Conservation (phyloP, 2,113 vertebrate species). For the Nothobranchius furzeri region DNA sequence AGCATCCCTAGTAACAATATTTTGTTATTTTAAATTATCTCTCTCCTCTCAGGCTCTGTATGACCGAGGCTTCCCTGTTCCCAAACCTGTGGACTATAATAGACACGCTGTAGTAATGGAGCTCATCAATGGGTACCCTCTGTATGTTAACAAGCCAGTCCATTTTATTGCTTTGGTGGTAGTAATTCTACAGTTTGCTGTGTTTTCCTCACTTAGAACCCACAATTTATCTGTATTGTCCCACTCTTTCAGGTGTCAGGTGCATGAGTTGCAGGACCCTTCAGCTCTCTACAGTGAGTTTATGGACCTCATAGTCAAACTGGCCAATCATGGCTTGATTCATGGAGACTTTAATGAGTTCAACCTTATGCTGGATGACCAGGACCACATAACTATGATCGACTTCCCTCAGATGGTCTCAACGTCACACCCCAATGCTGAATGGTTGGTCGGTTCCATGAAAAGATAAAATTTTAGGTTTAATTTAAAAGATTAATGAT, state of each 20-base stretch:
- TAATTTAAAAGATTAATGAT: not conserved
- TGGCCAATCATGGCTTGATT: slow-evolving; percentile 94
- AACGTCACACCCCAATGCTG: slow-evolving; percentile 92
- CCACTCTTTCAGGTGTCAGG: slow-evolving; percentile 84
- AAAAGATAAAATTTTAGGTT: not conserved
- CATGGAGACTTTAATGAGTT: slow-evolving; percentile 99
- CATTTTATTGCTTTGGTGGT: not conserved
- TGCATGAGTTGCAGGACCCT: slow-evolving; percentile 88
- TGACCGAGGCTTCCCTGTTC: slow-evolving; percentile 93
- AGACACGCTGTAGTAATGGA: slow-evolving; percentile 97
- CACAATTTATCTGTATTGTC: not conserved
- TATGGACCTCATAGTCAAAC: slow-evolving; percentile 95
- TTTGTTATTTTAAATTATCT: not conserved
- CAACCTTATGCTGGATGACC: slow-evolving; percentile 92
- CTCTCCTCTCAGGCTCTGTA: slow-evolving; percentile 83
- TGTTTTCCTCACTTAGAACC: not conserved
- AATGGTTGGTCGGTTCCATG: slow-evolving; percentile 83
- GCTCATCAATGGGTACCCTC: slow-evolving; percentile 91
- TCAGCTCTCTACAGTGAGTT: slow-evolving; percentile 88
- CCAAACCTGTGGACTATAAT: slow-evolving; percentile 94
- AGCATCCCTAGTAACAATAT: not conserved
- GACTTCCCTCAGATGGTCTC: slow-evolving; percentile 99
- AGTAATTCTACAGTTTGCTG: not conserved
- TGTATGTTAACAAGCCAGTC: slow-evolving; percentile 81
- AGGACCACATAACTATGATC: slow-evolving; percentile 92